Evolutionary conservation across 1,140 invertebrate species (phyloP).

Genomic region (Lethrus apterus): DNA sequence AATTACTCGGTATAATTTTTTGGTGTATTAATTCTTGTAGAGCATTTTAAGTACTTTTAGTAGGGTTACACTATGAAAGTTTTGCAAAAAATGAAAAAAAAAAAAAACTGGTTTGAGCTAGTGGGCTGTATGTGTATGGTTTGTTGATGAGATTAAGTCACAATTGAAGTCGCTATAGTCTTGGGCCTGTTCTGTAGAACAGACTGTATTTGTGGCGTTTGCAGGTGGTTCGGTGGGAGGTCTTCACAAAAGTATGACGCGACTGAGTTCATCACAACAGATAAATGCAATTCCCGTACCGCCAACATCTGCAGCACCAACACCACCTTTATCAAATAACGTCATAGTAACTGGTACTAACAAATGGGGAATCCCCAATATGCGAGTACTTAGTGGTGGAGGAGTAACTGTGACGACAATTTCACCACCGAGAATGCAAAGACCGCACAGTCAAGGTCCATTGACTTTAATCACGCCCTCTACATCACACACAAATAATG

Average conservation of each 20-base stretch:
- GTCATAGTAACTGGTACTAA: slow-evolving; percentile 44
- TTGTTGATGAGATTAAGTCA: no score
- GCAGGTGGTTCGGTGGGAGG: slow-evolving; percentile 61
- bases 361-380: slow-evolving; percentile 44
- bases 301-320: slow-evolving; percentile 35
- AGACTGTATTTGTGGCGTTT: not conserved
- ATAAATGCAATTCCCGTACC: slow-evolving; percentile 43
- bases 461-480: slow-evolving; percentile 38
- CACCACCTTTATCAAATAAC: slow-evolving; percentile 29
- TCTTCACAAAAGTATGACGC: slow-evolving; percentile 76
- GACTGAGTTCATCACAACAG: slow-evolving; percentile 64
- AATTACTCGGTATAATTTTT: no score
- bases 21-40: no score
- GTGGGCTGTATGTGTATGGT: no score
- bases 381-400: slow-evolving; percentile 47
- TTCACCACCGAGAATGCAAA: slow-evolving; percentile 44
- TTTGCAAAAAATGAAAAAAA: no score
- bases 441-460: slow-evolving; percentile 46
- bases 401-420: slow-evolving; percentile 58
- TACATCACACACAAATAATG: slow-evolving; percentile 28
- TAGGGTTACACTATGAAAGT: no score
- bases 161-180: no score
- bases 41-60: no score
- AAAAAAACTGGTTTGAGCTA: no score
- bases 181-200: no score